Conservation (phyloP, 2,888 invertebrate genomes). For the Altica lythri region DNA sequence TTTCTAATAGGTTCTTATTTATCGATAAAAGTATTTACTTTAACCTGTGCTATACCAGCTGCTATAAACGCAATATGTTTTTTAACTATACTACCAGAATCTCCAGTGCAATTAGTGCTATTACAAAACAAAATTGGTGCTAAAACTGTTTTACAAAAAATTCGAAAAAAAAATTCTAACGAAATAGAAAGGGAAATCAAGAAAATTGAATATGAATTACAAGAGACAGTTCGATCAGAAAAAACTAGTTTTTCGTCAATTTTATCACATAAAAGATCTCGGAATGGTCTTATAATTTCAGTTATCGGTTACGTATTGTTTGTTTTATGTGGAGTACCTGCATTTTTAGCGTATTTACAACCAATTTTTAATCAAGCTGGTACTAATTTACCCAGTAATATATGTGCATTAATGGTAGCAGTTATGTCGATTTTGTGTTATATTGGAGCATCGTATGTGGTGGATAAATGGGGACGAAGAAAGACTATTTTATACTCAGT, state of each 20-base stretch:
- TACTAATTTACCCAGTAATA: constrained; percentile 1
- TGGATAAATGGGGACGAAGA: constrained; percentile 23
- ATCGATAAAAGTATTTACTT: constrained; percentile 33
- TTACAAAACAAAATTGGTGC: too few species aligned
- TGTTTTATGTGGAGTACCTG: constrained; percentile 2
- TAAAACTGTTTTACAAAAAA: too few species aligned
- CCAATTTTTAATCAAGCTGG: constrained; percentile 14
- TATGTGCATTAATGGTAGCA: background rate
- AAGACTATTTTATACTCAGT: constrained; percentile 11
- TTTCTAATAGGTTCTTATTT: constrained; percentile 39
- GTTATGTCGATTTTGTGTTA: constrained; percentile 9
- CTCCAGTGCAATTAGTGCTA: constrained; percentile 43
- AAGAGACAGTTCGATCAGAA: background rate
- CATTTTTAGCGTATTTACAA: constrained; percentile 12
- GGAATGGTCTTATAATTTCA: constrained; percentile 67
- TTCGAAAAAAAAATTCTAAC: too few species aligned
- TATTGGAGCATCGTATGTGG: constrained; percentile 6
- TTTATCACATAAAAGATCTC: constrained; percentile 20
- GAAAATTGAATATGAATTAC: constrained; percentile 52
- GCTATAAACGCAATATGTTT: constrained; percentile 34
- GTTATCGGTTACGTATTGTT: background rate
- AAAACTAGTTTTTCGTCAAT: too few species aligned
- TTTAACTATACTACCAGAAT: constrained; percentile 39
- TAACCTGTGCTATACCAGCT: constrained; percentile 37
- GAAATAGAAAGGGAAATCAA: constrained; percentile 68